phyloP scores from a whole-genome alignment of 2,797 vertebrate genomes.

The Brachyalestes nurse region DNA sequence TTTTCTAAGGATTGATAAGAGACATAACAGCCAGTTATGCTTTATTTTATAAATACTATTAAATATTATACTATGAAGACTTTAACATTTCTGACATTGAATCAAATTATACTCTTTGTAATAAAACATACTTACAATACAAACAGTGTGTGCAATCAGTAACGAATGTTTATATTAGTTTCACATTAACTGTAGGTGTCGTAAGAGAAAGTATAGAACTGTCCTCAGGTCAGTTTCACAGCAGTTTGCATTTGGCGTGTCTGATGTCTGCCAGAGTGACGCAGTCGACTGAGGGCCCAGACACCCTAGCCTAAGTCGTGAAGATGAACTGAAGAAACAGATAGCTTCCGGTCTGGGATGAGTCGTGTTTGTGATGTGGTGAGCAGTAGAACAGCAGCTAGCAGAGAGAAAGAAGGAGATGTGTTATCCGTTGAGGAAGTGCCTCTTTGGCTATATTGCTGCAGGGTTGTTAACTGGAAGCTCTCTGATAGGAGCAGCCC shows the following conservation, averaged over 20 bases:
- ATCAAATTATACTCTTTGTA: too few relatives aligned
- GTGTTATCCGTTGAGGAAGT: constrained; percentile 58
- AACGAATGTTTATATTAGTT: too few relatives aligned
- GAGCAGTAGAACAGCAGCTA: constrained; percentile 31
- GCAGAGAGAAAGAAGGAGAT: constrained; percentile 19
- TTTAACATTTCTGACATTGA: too few relatives aligned
- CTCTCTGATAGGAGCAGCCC: constrained; percentile 38
- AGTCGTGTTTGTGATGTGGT: constrained; percentile 20
- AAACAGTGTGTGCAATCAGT: too few relatives aligned
- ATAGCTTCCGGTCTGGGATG: constrained; percentile 5
- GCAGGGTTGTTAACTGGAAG: constrained; percentile 32
- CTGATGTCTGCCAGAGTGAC: constrained; percentile 22
- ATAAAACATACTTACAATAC: too few relatives aligned
- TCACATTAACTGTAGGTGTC: background rate
- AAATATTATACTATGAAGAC: too few relatives aligned
- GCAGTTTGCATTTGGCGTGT: constrained; percentile 7
- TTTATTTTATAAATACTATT: too few relatives aligned
- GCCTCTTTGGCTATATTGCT: constrained; percentile 43
- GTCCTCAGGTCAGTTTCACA: constrained; percentile 8
- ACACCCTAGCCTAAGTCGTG: constrained; percentile 20
- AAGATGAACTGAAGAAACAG: constrained; percentile 25
- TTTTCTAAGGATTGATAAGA: too few relatives aligned
- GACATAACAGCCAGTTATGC: too few relatives aligned
- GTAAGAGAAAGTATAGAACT: background rate
- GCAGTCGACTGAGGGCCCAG: constrained; percentile 27